These are phyloP conservation scores for Anthonomus grandis DNA, from an alignment of 1,140 invertebrate species.

Conservation along the genomic window DNA sequence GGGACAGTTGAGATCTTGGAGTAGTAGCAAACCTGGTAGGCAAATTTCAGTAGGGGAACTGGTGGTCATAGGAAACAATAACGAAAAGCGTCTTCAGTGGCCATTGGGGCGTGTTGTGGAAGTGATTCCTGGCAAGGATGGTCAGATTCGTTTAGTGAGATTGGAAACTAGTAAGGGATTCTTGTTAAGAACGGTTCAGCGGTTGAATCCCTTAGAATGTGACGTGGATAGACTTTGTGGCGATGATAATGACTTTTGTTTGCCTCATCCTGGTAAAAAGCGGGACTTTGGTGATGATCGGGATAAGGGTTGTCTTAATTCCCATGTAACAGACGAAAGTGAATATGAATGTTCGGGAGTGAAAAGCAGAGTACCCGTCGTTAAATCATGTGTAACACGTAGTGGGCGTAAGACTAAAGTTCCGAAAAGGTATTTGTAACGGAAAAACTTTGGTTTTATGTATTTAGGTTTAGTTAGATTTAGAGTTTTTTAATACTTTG, in stretches of 20 bases:
- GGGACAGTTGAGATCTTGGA: neutral
- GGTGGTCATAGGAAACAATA: conserved; percentile 19
- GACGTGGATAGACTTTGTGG: neutral
- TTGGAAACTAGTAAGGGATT: conserved; percentile 7
- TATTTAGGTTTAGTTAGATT: too few relatives aligned
- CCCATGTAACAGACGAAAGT: neutral
- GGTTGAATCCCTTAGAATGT: conserved; percentile 18
- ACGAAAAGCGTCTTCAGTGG: conserved; percentile 20
- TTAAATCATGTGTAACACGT: conserved; percentile 1
- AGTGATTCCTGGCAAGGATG: conserved; percentile 13
- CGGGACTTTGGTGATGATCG: conserved; percentile 4
- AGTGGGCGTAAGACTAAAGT: too few relatives aligned
- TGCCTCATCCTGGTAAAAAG: too few relatives aligned
- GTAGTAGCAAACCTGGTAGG: neutral
- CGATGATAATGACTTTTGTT: conserved; percentile 1
- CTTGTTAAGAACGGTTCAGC: conserved; percentile 10
- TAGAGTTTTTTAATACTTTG: too few relatives aligned
- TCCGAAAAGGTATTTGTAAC: too few relatives aligned
- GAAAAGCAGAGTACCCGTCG: neutral
- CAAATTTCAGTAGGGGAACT: conserved; percentile 8
- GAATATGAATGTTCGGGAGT: neutral
- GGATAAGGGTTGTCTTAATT: neutral
- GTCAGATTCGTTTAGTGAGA: conserved; percentile 17
- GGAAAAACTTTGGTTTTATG: too few relatives aligned
- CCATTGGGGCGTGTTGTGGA: conserved; percentile 16